Conservation (phyloP, 2,797 vertebrate species). For the Antrozous pallidus region DNA sequence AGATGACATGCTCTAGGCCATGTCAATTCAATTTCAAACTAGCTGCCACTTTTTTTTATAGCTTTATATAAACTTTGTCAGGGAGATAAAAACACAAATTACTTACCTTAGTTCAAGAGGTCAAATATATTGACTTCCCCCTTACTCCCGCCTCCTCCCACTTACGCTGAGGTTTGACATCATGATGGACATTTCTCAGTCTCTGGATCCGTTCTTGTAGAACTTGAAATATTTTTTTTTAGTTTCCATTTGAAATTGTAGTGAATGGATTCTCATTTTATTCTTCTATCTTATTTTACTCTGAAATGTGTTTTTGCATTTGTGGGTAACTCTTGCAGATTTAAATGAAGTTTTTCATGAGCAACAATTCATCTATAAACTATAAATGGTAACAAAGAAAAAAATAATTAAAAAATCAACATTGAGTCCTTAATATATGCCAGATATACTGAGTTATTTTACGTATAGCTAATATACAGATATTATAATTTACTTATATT, state of each 20-base stretch:
- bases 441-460: not conserved
- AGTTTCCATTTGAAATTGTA: not conserved
- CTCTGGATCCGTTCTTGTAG: too few relatives aligned
- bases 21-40: too few relatives aligned
- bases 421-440: not conserved
- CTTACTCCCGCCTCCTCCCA: too few relatives aligned
- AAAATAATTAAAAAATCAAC: not conserved
- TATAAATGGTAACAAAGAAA: not conserved
- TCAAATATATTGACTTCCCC: too few relatives aligned
- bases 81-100: too few relatives aligned
- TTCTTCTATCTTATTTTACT: not conserved
- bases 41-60: too few relatives aligned
- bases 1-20: too few relatives aligned
- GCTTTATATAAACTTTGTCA: too few relatives aligned
- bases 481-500: not conserved
- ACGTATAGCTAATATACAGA: not conserved
- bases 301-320: not conserved
- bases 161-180: too few relatives aligned
- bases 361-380: not conserved
- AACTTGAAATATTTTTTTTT: not conserved
- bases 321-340: not conserved
- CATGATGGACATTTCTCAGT: too few relatives aligned
- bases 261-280: not conserved
- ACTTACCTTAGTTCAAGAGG: too few relatives aligned
- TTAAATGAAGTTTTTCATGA: not conserved